These are phyloP conservation scores for Eulemur albifrons DNA, from an alignment of 2,797 vertebrate genomes.

Conservation along the genomic window DNA sequence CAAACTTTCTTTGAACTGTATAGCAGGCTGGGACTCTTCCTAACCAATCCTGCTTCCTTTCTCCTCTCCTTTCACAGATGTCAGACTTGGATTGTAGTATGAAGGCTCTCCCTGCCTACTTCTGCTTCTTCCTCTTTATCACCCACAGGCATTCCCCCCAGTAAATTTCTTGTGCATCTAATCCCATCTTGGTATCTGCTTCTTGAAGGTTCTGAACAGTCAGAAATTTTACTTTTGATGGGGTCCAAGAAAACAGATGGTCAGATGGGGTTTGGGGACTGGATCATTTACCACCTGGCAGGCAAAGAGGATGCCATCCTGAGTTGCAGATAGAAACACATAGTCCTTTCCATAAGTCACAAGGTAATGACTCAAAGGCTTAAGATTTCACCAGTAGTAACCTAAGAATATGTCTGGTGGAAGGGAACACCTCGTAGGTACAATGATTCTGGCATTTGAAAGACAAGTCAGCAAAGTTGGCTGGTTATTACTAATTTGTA, in stretches of 20 bases:
- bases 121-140: neutral
- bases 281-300: neutral
- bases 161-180: neutral
- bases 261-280: neutral
- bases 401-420: neutral
- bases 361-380: neutral
- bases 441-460: slow-evolving; percentile 10
- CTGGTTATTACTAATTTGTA: slow-evolving; percentile 46
- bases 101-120: neutral
- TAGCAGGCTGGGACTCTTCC: neutral
- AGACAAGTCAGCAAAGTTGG: neutral
- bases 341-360: neutral
- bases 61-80: neutral
- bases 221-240: neutral
- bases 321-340: neutral
- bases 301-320: neutral
- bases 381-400: neutral
- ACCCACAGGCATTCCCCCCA: neutral
- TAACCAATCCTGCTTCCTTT: neutral
- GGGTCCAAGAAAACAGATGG: neutral
- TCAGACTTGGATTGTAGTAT: neutral
- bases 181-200: slow-evolving; percentile 26
- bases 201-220: neutral
- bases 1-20: slow-evolving; percentile 16
- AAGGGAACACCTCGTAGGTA: neutral